phyloP scores from a whole-genome alignment of 2,888 invertebrate genomes.

The Drosophila longiperda region DNA sequence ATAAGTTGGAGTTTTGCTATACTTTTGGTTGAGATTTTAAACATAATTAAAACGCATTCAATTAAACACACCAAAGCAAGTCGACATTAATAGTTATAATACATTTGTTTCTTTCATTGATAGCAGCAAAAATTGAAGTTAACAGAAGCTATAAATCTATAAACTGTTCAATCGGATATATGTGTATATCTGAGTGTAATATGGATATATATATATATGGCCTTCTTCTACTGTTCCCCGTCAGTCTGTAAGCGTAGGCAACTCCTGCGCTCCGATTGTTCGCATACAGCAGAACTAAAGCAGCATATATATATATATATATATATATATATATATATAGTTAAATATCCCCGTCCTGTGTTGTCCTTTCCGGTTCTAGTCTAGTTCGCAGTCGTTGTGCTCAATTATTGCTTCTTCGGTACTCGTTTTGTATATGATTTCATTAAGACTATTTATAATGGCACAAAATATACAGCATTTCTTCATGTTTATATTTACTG shows the following conservation, averaged over 20 bases:
- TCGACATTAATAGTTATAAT: slow-evolving; percentile 29
- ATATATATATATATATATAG: too few species aligned
- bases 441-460: slow-evolving; percentile 69
- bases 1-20: slow-evolving; percentile 39
- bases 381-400: slow-evolving; percentile 58
- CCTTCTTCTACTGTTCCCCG: slow-evolving; percentile 16
- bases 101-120: slow-evolving; percentile 8
- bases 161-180: slow-evolving; percentile 28
- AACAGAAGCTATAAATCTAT: slow-evolving; percentile 14
- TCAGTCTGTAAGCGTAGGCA: slow-evolving; percentile 46
- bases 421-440: slow-evolving; percentile 34
- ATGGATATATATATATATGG: slow-evolving; percentile 13
- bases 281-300: slow-evolving; percentile 31
- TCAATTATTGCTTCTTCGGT: slow-evolving; percentile 72
- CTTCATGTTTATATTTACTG: slow-evolving; percentile 41
- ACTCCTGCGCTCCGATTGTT: slow-evolving; percentile 23
- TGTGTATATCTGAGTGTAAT: slow-evolving; percentile 12
- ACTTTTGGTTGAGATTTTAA: slow-evolving; percentile 74
- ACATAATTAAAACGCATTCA: slow-evolving; percentile 76
- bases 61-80: slow-evolving; percentile 78
- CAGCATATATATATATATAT: slow-evolving; percentile 1
- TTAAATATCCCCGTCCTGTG: neutral
- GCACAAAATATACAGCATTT: slow-evolving; percentile 77
- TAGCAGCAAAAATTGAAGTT: slow-evolving; percentile 10
- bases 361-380: slow-evolving; percentile 2